Percentiles rank a stretch among this genome's conserved stretches.
phyloP scores from a whole-genome alignment of 2,888 invertebrate genomes.

The Ptychoptera albimana region DNA sequence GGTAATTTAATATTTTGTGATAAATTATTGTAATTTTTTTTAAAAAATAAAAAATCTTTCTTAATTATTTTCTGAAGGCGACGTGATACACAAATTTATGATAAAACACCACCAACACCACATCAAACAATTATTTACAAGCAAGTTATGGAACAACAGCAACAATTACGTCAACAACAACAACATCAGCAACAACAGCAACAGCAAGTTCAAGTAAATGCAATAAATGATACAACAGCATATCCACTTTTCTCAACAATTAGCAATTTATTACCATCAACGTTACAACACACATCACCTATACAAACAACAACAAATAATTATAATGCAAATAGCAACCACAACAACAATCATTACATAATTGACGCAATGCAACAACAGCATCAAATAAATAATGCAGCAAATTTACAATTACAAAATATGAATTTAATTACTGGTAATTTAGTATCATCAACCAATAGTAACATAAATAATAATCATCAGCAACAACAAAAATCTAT shows the following conservation, averaged over 20 bases:
- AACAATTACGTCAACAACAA: slow-evolving; percentile 19
- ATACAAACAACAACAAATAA: slow-evolving; percentile 10
- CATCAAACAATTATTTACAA: slow-evolving; percentile 32
- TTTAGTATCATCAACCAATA: slow-evolving; percentile 3
- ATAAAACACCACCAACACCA: slow-evolving; percentile 30
- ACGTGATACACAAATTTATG: slow-evolving; percentile 31
- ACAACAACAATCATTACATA: too few relatives aligned
- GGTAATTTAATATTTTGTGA: background rate
- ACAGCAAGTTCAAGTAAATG: background rate
- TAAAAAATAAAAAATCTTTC: background rate
- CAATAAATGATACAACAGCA: background rate
- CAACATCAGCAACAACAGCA: slow-evolving; percentile 11
- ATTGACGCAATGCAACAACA: background rate
- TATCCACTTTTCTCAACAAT: background rate
- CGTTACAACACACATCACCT: slow-evolving; percentile 7
- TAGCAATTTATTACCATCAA: background rate
- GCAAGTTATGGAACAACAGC: slow-evolving; percentile 28
- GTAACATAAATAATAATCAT: background rate
- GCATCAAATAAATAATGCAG: background rate
- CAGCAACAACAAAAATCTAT: background rate
- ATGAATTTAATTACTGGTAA: slow-evolving; percentile 6
- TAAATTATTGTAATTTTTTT: background rate
- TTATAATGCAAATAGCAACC: slow-evolving; percentile 1
- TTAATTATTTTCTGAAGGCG: slow-evolving; percentile 13
- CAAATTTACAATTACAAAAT: background rate